Evolutionary conservation across 35 echinoderm and acorn worm species (phyloP).

Genomic region (Chiridota heheva): DNA sequence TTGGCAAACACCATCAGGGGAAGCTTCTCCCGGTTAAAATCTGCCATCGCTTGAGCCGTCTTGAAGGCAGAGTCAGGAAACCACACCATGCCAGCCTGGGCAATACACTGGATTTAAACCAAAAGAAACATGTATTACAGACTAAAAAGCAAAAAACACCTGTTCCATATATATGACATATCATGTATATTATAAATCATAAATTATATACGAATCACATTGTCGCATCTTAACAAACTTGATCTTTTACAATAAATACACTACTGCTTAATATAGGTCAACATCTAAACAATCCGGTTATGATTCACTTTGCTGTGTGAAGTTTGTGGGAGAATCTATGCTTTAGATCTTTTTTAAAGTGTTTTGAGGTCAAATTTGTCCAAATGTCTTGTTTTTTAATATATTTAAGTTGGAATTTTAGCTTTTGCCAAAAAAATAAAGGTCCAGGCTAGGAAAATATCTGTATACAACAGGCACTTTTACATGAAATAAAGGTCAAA

Average conservation of each 20-base stretch:
- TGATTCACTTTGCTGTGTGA: no score
- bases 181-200: neutral
- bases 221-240: neutral
- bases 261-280: neutral
- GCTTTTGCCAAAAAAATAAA: no score
- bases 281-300: no score
- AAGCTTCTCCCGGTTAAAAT: slow-evolving; percentile 89
- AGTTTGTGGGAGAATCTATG: no score
- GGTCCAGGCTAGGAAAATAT: no score
- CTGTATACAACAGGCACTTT: no score
- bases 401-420: no score
- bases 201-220: neutral
- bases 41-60: slow-evolving; percentile 92
- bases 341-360: no score
- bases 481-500: no score
- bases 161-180: neutral
- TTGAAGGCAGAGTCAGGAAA: slow-evolving; percentile 98
- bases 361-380: no score
- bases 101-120: slow-evolving; percentile 42
- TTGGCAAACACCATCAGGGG: slow-evolving; percentile 97
- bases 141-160: neutral
- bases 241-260: neutral
- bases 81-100: slow-evolving; percentile 97
- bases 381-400: no score
- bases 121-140: neutral